A percentile compares a stretch with the other conserved stretches of the same genome.
Conservation (phyloP, 2,888 invertebrate genomes). For the Euzophera pinguis region DNA sequence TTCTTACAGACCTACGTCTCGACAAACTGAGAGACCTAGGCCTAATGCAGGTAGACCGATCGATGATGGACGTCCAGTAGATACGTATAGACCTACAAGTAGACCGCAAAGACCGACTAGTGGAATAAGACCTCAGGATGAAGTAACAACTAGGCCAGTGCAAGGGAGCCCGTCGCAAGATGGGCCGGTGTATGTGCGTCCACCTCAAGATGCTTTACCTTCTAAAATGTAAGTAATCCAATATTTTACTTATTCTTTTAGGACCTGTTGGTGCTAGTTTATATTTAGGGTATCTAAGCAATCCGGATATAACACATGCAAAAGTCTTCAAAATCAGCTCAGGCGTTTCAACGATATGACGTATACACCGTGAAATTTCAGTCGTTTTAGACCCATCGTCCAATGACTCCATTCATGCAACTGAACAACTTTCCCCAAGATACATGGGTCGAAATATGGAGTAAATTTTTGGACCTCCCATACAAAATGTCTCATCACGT, state of each 20-base stretch:
- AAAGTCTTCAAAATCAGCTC: too few relatives aligned
- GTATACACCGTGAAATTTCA: too few relatives aligned
- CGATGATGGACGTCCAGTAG: neutral
- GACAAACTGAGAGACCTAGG: slow-evolving; percentile 15
- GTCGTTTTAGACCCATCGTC: too few relatives aligned
- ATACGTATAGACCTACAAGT: neutral
- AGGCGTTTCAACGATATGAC: too few relatives aligned
- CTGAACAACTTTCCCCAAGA: too few relatives aligned
- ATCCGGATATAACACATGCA: too few relatives aligned
- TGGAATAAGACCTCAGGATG: slow-evolving; percentile 41
- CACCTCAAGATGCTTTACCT: slow-evolving; percentile 41
- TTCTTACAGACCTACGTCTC: slow-evolving; percentile 17
- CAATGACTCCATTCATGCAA: too few relatives aligned
- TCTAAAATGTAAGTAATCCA: slow-evolving; percentile 53
- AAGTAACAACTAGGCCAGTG: slow-evolving; percentile 45
- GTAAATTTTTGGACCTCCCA: too few relatives aligned
- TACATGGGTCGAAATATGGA: too few relatives aligned
- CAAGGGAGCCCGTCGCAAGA: slow-evolving; percentile 39
- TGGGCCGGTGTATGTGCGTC: slow-evolving; percentile 56
- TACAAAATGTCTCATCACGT: too few relatives aligned
- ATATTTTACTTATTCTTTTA: neutral
- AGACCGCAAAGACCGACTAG: slow-evolving; percentile 11
- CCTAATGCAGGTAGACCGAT: neutral
- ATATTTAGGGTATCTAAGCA: too few relatives aligned
- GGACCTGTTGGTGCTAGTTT: neutral